phyloP scores from a whole-genome alignment of 2,888 invertebrate genomes.

The Ceriagrion tenellum region DNA sequence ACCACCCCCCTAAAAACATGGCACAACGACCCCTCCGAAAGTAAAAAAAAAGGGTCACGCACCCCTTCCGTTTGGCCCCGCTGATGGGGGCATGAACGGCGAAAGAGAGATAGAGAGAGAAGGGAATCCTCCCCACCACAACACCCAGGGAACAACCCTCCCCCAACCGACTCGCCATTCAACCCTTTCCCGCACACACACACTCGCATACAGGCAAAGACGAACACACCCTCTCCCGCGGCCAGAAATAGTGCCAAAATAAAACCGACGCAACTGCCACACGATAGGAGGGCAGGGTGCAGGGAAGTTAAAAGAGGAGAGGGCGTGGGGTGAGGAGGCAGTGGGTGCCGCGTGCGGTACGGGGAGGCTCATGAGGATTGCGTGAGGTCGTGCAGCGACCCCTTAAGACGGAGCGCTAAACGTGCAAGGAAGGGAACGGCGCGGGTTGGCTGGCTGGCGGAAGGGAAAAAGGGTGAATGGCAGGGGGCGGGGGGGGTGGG shows the following conservation, averaged over 20 bases:
- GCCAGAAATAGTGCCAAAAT: constrained; percentile 37
- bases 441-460: not conserved
- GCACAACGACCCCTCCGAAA: not conserved
- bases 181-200: not conserved
- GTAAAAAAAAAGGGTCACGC: constrained; percentile 21
- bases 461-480: constrained; percentile 31
- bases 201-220: too few species aligned
- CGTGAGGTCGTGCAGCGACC: constrained; percentile 66
- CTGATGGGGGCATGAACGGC: not conserved
- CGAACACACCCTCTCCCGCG: not conserved
- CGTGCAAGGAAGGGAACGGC: not conserved
- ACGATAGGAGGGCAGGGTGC: not conserved
- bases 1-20: too few species aligned
- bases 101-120: too few species aligned
- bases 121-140: not conserved
- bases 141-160: too few species aligned
- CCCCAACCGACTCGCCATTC: not conserved
- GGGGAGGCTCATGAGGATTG: not conserved
- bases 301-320: not conserved
- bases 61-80: not conserved
- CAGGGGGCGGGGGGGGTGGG: not conserved
- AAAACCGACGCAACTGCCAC: constrained; percentile 19
- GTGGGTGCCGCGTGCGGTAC: not conserved
- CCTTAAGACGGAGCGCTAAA: constrained; percentile 26
- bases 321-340: not conserved